These are phyloP conservation scores for Leptinotarsa undecemlineata DNA, from an alignment of 1,140 invertebrate species.

Conservation along the genomic window DNA sequence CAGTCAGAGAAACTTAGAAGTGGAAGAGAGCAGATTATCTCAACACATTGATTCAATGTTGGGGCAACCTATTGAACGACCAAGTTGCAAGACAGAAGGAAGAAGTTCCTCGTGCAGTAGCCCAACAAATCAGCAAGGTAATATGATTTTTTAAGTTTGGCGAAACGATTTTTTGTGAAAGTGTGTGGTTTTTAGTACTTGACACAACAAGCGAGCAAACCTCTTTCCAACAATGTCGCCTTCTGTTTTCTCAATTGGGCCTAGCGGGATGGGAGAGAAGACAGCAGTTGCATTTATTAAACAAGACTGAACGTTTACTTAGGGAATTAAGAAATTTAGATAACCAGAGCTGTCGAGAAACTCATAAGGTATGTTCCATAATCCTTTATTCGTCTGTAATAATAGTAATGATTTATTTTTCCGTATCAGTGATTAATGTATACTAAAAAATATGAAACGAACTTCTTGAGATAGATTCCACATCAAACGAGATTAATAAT, in stretches of 20 bases:
- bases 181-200: constrained; percentile 33
- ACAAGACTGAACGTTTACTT: constrained; percentile 87
- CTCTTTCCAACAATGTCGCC: constrained; percentile 81
- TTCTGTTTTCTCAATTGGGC: constrained; percentile 89
- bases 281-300: constrained; percentile 80
- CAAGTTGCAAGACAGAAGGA: constrained; percentile 33
- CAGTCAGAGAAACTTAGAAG: constrained; percentile 77
- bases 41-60: constrained; percentile 46
- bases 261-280: constrained; percentile 88
- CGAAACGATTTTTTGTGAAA: background rate
- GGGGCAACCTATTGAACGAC: constrained; percentile 44
- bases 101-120: background rate
- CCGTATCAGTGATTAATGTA: no score
- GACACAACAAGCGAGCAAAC: constrained; percentile 54
- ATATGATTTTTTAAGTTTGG: background rate
- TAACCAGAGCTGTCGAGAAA: constrained; percentile 89
- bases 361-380: constrained; percentile 81
- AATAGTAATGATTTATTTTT: no score
- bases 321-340: constrained; percentile 93
- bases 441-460: no score
- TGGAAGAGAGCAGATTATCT: constrained; percentile 58
- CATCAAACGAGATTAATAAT: no score
- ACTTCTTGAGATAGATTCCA: no score
- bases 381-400: background rate
- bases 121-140: constrained; percentile 18